Evolutionary conservation across 2,797 vertebrate genomes (phyloP).

Genomic region (Telmatherina bonti): DNA sequence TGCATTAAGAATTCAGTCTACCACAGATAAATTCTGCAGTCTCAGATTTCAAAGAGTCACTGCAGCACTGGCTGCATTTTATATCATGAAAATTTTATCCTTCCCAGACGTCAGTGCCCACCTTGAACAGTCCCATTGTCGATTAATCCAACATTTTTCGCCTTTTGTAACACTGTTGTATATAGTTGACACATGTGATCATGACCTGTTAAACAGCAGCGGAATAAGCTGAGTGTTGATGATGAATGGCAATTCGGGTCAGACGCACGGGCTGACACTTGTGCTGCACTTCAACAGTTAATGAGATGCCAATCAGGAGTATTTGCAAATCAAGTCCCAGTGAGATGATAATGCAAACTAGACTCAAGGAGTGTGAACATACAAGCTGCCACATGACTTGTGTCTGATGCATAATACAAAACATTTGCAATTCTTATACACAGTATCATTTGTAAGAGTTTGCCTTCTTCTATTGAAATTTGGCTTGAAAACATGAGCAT

Average conservation of each 20-base stretch:
- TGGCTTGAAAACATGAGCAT: background rate
- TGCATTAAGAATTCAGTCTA: slow-evolving; percentile 6
- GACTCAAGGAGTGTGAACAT: slow-evolving; percentile 55
- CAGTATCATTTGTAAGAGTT: slow-evolving; percentile 32
- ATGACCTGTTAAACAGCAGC: slow-evolving; percentile 30
- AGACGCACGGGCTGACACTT: slow-evolving; percentile 29
- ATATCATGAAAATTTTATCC: slow-evolving; percentile 33
- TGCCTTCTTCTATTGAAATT: background rate
- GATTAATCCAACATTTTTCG: slow-evolving; percentile 26
- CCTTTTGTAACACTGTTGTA: slow-evolving; percentile 9
- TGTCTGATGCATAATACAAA: slow-evolving; percentile 43
- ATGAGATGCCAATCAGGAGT: slow-evolving; percentile 63
- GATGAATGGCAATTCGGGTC: slow-evolving; percentile 53
- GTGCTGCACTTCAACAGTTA: slow-evolving; percentile 43
- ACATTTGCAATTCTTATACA: slow-evolving; percentile 11
- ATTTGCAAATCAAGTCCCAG: slow-evolving; percentile 65
- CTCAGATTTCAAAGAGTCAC: slow-evolving; percentile 12
- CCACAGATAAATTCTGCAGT: slow-evolving; percentile 6
- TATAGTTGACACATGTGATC: slow-evolving; percentile 28
- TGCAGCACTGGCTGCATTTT: slow-evolving; percentile 24
- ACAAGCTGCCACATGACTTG: slow-evolving; percentile 50
- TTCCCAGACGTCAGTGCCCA: slow-evolving; percentile 13
- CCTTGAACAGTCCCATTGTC: slow-evolving; percentile 15
- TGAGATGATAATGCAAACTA: slow-evolving; percentile 62
- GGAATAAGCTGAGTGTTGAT: slow-evolving; percentile 35